Base-by-base conservation (phyloP, 1,140 invertebrate species). In the Polyergus mexicanus region DNA sequence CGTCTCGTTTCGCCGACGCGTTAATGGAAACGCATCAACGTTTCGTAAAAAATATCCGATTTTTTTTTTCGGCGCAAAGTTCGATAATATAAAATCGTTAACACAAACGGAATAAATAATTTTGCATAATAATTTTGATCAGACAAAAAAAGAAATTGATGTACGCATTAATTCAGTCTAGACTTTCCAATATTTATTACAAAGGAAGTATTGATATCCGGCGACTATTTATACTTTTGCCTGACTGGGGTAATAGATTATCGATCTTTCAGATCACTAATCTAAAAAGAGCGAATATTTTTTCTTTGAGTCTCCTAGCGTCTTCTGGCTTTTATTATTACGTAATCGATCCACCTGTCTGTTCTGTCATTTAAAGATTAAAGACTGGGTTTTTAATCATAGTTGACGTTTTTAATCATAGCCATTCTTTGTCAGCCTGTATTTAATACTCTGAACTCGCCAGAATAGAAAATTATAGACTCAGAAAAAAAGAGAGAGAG, bases 11-110 rank as follows among this genome's bases (percentile, higher is more conserved):
- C 87, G 58, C 28, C 16, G 54, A 47, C 56, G 19, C 71, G 84
- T 88, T 89, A 86, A 89, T 89, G 78, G 84, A 88, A 51, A 86
- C 71, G 88, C 54, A 77, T 77, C 84, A 47, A 35, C 66, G 83
- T 86, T 89, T 75, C 58, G 19, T n/a, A 71, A 66, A 72, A 51
- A 38, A 63, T 3, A 51, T 22, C 22, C 32, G 32, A 28, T n/a
- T 81, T 41, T 68, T 41, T 68, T 28, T 74, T 60, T 58, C 13
- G 35, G 41, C 22, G 13, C 62, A 44, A 19, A 28, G 22, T 60
- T 51, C 56, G 56, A 69, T 51, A 51, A 19, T 38, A 60, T 22
- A 47, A 74, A 74, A 56, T 74, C 66, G 19, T 71, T 81, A 58
- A 58, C 47, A 25, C 35, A 56, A 72, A 60, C 54, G 38, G 11